phyloP scores from a whole-genome alignment of 1,140 invertebrate species.

The Caerostris extrusa region DNA sequence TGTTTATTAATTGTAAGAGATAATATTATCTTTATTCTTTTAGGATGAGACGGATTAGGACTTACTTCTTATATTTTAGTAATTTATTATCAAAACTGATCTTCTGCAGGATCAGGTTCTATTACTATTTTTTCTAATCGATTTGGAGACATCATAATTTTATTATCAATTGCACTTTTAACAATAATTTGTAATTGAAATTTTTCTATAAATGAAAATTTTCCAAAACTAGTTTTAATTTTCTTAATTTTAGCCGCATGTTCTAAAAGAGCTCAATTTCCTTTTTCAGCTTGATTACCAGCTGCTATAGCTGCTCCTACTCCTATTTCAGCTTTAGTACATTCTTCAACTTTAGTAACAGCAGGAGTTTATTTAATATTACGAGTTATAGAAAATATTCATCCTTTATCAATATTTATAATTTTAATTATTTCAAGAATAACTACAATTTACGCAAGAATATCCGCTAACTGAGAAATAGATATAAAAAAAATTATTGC shows the following conservation, averaged over 20 bases:
- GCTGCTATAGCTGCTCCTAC: conserved; percentile 87
- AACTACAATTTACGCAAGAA: not conserved
- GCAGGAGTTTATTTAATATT: conserved; percentile 87
- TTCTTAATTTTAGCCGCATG: conserved; percentile 84
- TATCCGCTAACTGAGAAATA: conserved; percentile 23
- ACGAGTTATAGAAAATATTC: not conserved
- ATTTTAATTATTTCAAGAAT: conserved; percentile 81
- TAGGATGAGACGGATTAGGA: conserved; percentile 84
- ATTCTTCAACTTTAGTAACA: conserved; percentile 89
- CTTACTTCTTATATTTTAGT: conserved; percentile 86
- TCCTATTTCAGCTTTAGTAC: conserved; percentile 87
- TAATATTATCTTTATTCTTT: not conserved
- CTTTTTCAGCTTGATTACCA: conserved; percentile 87
- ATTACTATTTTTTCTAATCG: conserved; percentile 86
- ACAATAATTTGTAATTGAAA: not conserved
- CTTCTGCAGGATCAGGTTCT: conserved; percentile 85
- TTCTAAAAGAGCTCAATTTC: conserved; percentile 89
- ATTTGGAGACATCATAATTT: conserved; percentile 81
- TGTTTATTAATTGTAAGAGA: not conserved
- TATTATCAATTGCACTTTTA: conserved; percentile 80
- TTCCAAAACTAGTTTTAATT: conserved; percentile 44
- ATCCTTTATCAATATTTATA: not conserved
- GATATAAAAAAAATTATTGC: conserved; percentile 63
- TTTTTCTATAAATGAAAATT: not conserved
- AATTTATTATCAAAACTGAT: conserved; percentile 85